These are phyloP conservation scores for Aphelenchoides avenae DNA, from an alignment of 1,140 invertebrate genomes.

Conservation along the genomic window DNA sequence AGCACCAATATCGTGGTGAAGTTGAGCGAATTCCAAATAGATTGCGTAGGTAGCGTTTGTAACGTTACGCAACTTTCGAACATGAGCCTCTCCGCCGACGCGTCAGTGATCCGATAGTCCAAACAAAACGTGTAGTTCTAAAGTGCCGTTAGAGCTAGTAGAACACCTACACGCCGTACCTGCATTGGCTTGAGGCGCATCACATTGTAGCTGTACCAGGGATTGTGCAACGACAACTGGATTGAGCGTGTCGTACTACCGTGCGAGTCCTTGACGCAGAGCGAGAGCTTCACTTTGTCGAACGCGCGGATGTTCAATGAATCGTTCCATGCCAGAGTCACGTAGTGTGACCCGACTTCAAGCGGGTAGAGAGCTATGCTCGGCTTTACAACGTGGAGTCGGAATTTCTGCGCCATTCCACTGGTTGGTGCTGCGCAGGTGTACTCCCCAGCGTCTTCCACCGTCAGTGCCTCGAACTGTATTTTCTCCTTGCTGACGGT, in stretches of 20 bases:
- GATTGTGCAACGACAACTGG: constrained; percentile 48
- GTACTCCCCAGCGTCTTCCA: constrained; percentile 38
- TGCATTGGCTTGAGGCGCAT: constrained; percentile 40
- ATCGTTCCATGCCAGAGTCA: constrained; percentile 42
- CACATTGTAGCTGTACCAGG: constrained; percentile 52
- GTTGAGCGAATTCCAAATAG: constrained; percentile 44
- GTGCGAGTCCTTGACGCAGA: constrained; percentile 29
- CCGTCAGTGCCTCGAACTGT: constrained; percentile 22
- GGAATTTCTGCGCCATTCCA: constrained; percentile 25
- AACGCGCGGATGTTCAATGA: constrained; percentile 40
- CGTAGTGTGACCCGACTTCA: constrained; percentile 53
- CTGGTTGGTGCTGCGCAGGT: too few species aligned
- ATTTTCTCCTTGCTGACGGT: constrained; percentile 28
- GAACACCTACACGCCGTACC: constrained; percentile 24
- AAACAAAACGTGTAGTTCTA: constrained; percentile 55
- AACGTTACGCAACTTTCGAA: constrained; percentile 38
- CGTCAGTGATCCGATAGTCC: constrained; percentile 30
- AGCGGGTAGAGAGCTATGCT: constrained; percentile 28
- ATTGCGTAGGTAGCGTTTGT: constrained; percentile 31
- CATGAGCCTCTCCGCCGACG: constrained; percentile 1
- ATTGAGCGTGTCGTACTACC: constrained; percentile 29
- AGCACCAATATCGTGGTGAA: constrained; percentile 34
- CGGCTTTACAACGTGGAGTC: constrained; percentile 26
- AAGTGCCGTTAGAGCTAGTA: background rate
- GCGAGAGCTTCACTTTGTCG: constrained; percentile 30